A percentile compares a stretch with the other conserved stretches of the same genome.
Conservation (phyloP, 2,888 invertebrate species). For the Habroteleia sp. region DNA sequence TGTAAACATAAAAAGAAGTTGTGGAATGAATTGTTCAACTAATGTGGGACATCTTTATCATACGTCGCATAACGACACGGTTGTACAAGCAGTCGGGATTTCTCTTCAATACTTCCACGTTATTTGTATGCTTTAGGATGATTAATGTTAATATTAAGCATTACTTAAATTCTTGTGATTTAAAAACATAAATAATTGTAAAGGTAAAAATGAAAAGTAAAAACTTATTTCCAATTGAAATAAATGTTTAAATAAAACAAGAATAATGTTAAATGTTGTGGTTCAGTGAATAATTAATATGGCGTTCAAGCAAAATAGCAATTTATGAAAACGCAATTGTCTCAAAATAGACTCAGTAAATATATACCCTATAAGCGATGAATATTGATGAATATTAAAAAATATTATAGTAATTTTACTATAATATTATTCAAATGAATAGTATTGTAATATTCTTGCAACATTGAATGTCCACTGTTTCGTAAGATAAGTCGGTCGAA, state of each 20-base stretch:
- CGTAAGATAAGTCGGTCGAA: too few relatives aligned
- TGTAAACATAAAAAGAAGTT: slow-evolving; percentile 13
- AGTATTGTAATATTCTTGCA: too few relatives aligned
- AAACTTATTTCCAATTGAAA: slow-evolving; percentile 3
- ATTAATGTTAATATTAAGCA: background rate
- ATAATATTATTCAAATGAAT: too few relatives aligned
- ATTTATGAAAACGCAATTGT: background rate
- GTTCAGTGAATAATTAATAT: slow-evolving; percentile 16
- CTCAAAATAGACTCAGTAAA: background rate
- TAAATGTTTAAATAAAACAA: slow-evolving; percentile 3
- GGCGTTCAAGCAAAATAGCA: slow-evolving; percentile 6
- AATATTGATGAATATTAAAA: too few relatives aligned
- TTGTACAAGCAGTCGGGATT: slow-evolving; percentile 50
- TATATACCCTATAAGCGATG: too few relatives aligned
- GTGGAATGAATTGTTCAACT: slow-evolving; percentile 39
- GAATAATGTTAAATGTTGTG: slow-evolving; percentile 7
- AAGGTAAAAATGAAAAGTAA: background rate
- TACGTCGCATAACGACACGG: slow-evolving; percentile 40
- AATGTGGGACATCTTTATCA: slow-evolving; percentile 54
- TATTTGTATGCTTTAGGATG: slow-evolving; percentile 1
- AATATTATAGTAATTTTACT: too few relatives aligned
- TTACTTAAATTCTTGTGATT: background rate
- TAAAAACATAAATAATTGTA: background rate
- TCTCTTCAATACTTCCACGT: slow-evolving; percentile 43
- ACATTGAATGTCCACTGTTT: too few relatives aligned